These are phyloP conservation scores for Actenoides lindsayi DNA, from an alignment of 2,113 vertebrate genomes.

Conservation along the genomic window DNA sequence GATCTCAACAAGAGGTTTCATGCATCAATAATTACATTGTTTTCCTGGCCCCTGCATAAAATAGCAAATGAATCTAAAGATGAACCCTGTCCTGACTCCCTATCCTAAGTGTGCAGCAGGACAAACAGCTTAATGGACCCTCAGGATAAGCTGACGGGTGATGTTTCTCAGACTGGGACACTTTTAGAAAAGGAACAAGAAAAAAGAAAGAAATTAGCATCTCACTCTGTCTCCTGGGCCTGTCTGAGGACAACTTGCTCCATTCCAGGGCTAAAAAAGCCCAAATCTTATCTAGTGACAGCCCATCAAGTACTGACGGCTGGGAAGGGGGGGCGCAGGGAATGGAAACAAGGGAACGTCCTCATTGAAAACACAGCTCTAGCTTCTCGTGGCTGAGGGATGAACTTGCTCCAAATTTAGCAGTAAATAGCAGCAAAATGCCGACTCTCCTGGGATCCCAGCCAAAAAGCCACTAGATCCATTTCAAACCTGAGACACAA, in stretches of 20 bases:
- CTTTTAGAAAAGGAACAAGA: background rate
- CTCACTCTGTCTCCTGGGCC: fast-evolving
- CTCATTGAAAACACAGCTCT: background rate
- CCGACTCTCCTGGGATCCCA: constrained; percentile 29
- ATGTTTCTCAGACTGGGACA: background rate
- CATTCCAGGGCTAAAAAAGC: background rate
- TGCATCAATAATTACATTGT: background rate
- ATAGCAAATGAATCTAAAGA: background rate
- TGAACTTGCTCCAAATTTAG: constrained; percentile 32
- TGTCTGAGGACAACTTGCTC: background rate
- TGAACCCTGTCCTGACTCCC: constrained; percentile 1
- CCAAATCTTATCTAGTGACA: background rate
- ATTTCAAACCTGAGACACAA: constrained; percentile 38
- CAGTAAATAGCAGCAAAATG: constrained; percentile 23
- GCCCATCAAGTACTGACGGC: background rate
- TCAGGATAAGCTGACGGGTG: background rate
- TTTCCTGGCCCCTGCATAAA: background rate
- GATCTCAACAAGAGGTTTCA: background rate
- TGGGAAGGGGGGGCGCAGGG: background rate
- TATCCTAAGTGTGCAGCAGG: background rate
- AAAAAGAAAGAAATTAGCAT: background rate
- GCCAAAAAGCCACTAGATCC: constrained; percentile 53
- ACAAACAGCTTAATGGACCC: background rate
- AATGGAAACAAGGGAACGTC: background rate
- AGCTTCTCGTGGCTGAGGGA: background rate